Evolutionary conservation across 2,888 invertebrate species (phyloP), one percentile per base, ranked within the genome.

Genomic region (Terebella lapidaria): DNA sequence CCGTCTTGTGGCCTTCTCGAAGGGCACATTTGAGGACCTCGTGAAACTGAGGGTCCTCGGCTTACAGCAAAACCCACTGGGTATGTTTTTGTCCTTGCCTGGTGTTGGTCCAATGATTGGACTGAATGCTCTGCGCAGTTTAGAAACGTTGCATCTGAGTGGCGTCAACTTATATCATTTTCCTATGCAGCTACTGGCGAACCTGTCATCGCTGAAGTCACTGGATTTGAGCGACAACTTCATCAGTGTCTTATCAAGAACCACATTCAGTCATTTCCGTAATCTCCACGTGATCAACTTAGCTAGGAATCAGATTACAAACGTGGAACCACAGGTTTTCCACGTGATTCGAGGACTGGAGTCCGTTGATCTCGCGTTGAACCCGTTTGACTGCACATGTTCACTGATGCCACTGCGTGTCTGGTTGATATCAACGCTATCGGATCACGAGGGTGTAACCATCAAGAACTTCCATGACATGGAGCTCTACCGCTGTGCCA

Each of bases 341-440:
- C 3, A 3, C 26, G 4, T 10, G n/a, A 18, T 51, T 18, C 30
- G 29, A 10, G 20, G 29, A 24, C 42, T 57, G 3, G n/a, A 22
- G 5, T n/a, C 15, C 2, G n/a, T 60, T 22, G 60, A 60, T 42
- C 26, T 57, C 2, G 49, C 56, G 1, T 20, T 25, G 27, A 60
- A 60, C 59, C 72, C 72, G 3, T 74, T 74, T 58, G 51, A 66
- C 30, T 77, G 77, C 60, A 67, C 68, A 22, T 78, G 77, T 65
- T 68, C 70, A 24, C 61, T 72, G 52, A 49, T 74, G 3, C 69
- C 66, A 3, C 67, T 78, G 52, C 64, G 69, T 26, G 62, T 69
- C 54, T 77, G 77, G 77, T 22, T 71, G 10, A 46, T 56, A 3
- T 59, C 60, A 22, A 49, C 15, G 15, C 26, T 22, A 29, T 15